Percentiles rank a stretch among this genome's conserved stretches.
These are phyloP conservation scores for Petrolisthes cinctipes DNA, from an alignment of 2,888 invertebrate species.

Conservation along the genomic window DNA sequence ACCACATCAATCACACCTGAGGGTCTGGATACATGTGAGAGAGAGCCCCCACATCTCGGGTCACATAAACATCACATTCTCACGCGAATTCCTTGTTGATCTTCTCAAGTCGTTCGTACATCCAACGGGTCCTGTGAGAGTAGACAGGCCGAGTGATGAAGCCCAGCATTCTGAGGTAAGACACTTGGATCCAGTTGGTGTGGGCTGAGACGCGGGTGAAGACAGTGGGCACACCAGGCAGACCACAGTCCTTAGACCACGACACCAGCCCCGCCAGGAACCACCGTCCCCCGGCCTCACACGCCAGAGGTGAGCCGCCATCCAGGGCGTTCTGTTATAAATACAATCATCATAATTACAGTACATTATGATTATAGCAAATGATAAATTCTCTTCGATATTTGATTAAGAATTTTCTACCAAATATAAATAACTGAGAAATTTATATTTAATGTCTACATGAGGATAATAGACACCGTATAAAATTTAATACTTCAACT, in stretches of 20 bases:
- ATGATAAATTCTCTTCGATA: too few species aligned
- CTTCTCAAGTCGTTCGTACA: conserved; percentile 40
- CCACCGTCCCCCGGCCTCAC: conserved; percentile 57
- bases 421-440: too few species aligned
- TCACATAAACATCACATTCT: neutral
- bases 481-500: too few species aligned
- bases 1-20: neutral
- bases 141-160: conserved; percentile 36
- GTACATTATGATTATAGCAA: too few species aligned
- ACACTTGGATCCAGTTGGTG: conserved; percentile 50
- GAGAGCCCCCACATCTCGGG: neutral
- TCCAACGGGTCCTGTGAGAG: conserved; percentile 31
- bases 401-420: too few species aligned
- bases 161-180: conserved; percentile 51
- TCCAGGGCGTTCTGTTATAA: conserved; percentile 48
- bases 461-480: too few species aligned
- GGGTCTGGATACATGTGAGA: neutral
- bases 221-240: conserved; percentile 19
- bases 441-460: too few species aligned
- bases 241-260: conserved; percentile 46
- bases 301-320: conserved; percentile 60
- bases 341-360: too few species aligned
- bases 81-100: conserved; percentile 49
- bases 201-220: conserved; percentile 50
- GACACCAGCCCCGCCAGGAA: conserved; percentile 60